Percentiles rank a stretch among this genome's conserved stretches.
Conservation (phyloP, 2,797 vertebrate species). For the Buceros bicornis region DNA sequence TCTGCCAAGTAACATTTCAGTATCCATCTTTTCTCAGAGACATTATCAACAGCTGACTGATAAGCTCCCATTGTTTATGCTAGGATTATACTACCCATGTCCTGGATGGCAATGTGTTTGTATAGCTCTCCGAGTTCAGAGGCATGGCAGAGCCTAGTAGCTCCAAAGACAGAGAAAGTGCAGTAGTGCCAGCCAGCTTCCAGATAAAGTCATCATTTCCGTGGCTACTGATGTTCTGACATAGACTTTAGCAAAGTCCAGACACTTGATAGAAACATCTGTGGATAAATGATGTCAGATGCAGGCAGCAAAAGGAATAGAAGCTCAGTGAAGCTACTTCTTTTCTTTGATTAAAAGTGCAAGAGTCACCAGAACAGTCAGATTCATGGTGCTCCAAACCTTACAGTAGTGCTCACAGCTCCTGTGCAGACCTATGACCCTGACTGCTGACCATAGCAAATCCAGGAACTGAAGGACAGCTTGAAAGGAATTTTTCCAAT, state of each 20-base stretch:
- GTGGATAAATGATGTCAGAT: background rate
- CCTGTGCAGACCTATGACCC: accelerated
- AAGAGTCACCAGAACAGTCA: background rate
- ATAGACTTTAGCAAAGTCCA: background rate
- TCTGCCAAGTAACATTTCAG: background rate
- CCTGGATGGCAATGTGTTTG: background rate
- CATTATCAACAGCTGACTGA: background rate
- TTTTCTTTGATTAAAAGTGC: background rate
- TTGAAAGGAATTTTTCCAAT: background rate
- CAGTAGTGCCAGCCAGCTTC: background rate
- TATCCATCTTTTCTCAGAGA: background rate
- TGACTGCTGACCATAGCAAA: background rate
- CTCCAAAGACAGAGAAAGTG: background rate
- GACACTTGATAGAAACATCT: background rate
- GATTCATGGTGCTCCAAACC: background rate
- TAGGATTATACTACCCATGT: background rate
- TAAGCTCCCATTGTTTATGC: background rate
- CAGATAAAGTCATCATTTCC: background rate
- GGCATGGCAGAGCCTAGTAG: background rate
- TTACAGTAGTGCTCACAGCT: background rate
- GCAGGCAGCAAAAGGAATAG: background rate
- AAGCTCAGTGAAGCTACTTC: background rate
- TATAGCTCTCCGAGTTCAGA: background rate
- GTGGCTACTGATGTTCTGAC: background rate
- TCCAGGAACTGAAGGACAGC: background rate